A percentile compares a stretch with the other conserved stretches of the same genome.
Evolutionary conservation across 2,797 vertebrate genomes (phyloP).

Genomic region (Diplodus puntazzo): DNA sequence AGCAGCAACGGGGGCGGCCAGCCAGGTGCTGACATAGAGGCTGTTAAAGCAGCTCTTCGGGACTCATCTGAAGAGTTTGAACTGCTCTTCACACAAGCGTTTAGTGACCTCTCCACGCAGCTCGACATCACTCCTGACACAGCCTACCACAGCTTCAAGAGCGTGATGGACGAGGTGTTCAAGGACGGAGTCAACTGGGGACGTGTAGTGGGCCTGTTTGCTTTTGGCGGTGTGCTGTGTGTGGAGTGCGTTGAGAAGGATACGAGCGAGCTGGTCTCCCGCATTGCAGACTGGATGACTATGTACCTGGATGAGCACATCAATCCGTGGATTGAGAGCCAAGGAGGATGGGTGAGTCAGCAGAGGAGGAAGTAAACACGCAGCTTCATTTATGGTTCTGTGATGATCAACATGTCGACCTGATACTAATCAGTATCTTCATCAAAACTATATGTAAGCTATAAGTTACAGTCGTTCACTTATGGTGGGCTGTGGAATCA

Average conservation of each 20-base stretch:
- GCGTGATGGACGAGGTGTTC: slow-evolving; percentile 97
- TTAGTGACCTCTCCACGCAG: slow-evolving; percentile 94
- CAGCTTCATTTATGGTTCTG: background rate
- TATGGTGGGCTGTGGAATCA: background rate
- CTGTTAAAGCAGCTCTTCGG: slow-evolving; percentile 89
- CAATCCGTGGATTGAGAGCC: slow-evolving; percentile 93
- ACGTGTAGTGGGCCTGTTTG: slow-evolving; percentile 95
- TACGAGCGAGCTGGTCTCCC: slow-evolving; percentile 91
- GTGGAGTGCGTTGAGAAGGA: slow-evolving; percentile 95
- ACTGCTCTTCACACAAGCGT: slow-evolving; percentile 90
- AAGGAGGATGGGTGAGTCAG: slow-evolving; percentile 96
- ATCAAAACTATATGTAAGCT: background rate
- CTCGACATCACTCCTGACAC: slow-evolving; percentile 93
- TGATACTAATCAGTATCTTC: background rate
- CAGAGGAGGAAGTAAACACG: background rate
- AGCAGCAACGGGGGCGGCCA: slow-evolving; percentile 3
- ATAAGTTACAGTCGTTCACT: background rate
- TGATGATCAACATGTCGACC: background rate
- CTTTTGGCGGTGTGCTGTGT: slow-evolving; percentile 94
- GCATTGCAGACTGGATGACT: slow-evolving; percentile 96
- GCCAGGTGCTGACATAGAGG: slow-evolving; percentile 64
- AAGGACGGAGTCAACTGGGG: slow-evolving; percentile 98
- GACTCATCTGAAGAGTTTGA: slow-evolving; percentile 95
- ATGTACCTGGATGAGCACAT: slow-evolving; percentile 95
- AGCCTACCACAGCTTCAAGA: slow-evolving; percentile 94